phyloP scores from a whole-genome alignment of 2,888 invertebrate genomes.

The Agrochola litura region DNA sequence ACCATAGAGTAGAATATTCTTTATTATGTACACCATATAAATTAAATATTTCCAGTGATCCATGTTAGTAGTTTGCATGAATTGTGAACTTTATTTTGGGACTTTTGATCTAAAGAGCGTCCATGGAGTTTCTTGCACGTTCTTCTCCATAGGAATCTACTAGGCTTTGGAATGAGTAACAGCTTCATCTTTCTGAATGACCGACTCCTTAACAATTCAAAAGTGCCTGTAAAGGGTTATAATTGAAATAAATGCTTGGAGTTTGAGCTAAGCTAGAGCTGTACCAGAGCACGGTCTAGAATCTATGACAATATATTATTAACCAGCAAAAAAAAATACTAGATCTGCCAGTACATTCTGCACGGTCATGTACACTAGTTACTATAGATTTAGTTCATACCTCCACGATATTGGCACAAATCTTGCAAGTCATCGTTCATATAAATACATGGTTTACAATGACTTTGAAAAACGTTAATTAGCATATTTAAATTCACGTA shows the following conservation, averaged over 20 bases:
- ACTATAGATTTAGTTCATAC: conserved; percentile 11
- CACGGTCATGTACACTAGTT: not conserved
- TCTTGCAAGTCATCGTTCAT: conserved; percentile 25
- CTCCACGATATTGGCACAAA: not conserved
- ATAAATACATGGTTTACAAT: conserved; percentile 14
- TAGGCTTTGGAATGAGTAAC: not conserved
- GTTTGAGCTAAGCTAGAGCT: not conserved
- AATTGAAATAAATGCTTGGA: not conserved
- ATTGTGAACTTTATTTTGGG: not conserved
- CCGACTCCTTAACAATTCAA: not conserved
- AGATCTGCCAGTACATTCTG: not conserved
- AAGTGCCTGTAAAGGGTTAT: not conserved
- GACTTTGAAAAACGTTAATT: conserved; percentile 10
- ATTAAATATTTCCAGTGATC: not conserved
- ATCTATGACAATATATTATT: not conserved
- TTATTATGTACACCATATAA: no score
- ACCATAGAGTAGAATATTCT: not conserved
- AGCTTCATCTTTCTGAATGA: not conserved
- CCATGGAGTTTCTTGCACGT: not conserved
- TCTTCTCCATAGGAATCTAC: not conserved
- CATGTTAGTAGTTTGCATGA: not conserved
- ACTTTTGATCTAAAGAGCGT: not conserved
- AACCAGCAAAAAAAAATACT: not conserved
- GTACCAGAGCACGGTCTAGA: not conserved
- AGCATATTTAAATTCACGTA: not conserved